A percentile compares a stretch with the other conserved stretches of the same genome.
Conservation (phyloP, 2,888 invertebrate genomes). For the Nymphalis polychloros region DNA sequence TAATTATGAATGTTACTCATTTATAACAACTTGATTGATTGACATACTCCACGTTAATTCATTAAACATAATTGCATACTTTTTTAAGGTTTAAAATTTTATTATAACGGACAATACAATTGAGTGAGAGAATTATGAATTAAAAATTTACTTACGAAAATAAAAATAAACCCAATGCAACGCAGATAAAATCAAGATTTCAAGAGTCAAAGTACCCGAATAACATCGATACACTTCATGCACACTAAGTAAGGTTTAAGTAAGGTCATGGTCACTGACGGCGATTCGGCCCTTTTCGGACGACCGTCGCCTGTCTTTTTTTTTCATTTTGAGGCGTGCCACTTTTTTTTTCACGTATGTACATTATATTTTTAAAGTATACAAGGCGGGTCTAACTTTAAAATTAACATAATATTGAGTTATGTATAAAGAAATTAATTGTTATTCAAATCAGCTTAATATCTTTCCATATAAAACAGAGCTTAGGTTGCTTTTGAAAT, state of each 20-base stretch:
- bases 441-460: no score
- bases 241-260: slow-evolving; percentile 50
- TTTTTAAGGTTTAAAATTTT: no score
- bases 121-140: no score
- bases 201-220: slow-evolving; percentile 63
- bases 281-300: slow-evolving; percentile 57
- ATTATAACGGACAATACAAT: no score
- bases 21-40: no score
- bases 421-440: not conserved
- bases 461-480: no score
- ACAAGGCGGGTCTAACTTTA: not conserved
- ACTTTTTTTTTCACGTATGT: slow-evolving; percentile 34
- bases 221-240: slow-evolving; percentile 48
- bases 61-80: no score
- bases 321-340: slow-evolving; percentile 44
- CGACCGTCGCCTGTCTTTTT: slow-evolving; percentile 17
- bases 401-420: not conserved
- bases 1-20: no score
- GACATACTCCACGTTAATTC: no score
- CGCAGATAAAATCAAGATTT: not conserved
- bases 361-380: not conserved
- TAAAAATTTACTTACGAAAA: not conserved
- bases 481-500: no score
- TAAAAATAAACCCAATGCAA: slow-evolving; percentile 20
- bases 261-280: slow-evolving; percentile 76